These are phyloP conservation scores for Myotis findleyi DNA, from an alignment of 2,797 vertebrate species.

Conservation along the genomic window DNA sequence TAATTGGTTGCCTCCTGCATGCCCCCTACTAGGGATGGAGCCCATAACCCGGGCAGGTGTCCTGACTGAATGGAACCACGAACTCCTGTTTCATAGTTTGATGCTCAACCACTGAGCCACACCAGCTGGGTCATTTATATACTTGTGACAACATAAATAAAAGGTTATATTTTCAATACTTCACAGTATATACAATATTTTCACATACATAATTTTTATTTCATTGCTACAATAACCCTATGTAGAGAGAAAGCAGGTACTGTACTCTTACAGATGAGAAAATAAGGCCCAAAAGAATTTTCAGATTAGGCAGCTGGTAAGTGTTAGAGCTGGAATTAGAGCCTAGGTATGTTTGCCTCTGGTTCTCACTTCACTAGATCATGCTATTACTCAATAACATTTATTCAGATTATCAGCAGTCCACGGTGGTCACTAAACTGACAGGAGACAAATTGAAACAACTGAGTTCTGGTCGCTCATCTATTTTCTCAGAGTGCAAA, in stretches of 20 bases:
- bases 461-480: neutral
- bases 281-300: neutral
- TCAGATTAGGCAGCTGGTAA: neutral
- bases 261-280: constrained; percentile 38
- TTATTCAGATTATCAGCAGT: neutral
- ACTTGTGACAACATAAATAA: constrained; percentile 22
- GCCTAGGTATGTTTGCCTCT: neutral
- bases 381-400: neutral
- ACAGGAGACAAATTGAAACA: constrained; percentile 23
- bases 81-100: too few relatives aligned
- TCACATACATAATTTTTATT: constrained; percentile 21
- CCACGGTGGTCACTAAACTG: neutral
- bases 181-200: constrained; percentile 5
- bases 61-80: too few relatives aligned
- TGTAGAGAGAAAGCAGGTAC: neutral
- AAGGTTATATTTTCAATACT: neutral
- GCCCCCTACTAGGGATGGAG: too few relatives aligned
- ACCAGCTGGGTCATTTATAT: neutral
- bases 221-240: neutral
- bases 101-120: too few relatives aligned
- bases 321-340: neutral
- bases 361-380: neutral
- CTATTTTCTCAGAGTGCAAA: neutral
- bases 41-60: too few relatives aligned
- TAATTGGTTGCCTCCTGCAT: too few relatives aligned